These are phyloP conservation scores for Myripristis murdjan DNA, from an alignment of 2,797 vertebrate genomes.

Conservation along the genomic window DNA sequence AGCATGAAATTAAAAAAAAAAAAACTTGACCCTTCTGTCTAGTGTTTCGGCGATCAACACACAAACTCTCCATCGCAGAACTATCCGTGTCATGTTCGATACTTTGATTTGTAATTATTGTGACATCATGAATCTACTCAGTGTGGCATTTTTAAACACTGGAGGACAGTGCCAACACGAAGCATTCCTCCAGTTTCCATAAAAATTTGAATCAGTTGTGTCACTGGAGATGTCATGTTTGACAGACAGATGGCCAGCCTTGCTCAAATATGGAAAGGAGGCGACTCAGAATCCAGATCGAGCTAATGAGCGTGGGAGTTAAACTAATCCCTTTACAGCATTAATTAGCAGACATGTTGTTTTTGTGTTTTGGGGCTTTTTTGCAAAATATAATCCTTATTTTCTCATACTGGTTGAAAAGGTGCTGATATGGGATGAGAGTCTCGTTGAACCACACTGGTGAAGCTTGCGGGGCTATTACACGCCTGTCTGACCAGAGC, in stretches of 20 bases:
- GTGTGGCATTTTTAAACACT: not conserved
- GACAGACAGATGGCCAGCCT: too few relatives aligned
- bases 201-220: not conserved
- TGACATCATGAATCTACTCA: too few relatives aligned
- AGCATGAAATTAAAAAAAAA: too few relatives aligned
- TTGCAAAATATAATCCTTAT: slow-evolving; percentile 26
- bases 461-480: slow-evolving; percentile 56
- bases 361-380: too few relatives aligned
- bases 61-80: too few relatives aligned
- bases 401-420: slow-evolving; percentile 53
- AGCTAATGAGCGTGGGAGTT: slow-evolving; percentile 2
- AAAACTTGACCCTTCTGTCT: too few relatives aligned
- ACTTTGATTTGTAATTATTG: too few relatives aligned
- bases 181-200: not conserved
- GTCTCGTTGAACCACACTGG: slow-evolving; percentile 30
- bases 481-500: slow-evolving; percentile 60
- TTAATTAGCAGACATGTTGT: not conserved
- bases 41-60: too few relatives aligned
- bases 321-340: not conserved
- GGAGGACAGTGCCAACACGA: not conserved
- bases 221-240: not conserved
- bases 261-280: too few relatives aligned
- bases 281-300: slow-evolving; percentile 2
- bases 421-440: slow-evolving; percentile 50
- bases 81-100: too few relatives aligned